These are phyloP conservation scores for Mythimna lalbum DNA, from an alignment of 2,888 invertebrate species.

Conservation along the genomic window DNA sequence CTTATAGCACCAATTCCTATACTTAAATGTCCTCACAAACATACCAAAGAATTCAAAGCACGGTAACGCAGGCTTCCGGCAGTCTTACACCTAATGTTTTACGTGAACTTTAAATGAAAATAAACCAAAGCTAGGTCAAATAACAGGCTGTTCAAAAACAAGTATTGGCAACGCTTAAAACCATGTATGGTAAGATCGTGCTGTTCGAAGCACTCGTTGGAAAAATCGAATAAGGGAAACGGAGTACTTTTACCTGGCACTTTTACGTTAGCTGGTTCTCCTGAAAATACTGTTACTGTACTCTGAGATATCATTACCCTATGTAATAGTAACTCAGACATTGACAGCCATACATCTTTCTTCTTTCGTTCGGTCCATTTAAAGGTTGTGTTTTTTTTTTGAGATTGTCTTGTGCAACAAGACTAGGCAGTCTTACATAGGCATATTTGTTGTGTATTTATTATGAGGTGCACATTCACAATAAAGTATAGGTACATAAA, in stretches of 20 bases:
- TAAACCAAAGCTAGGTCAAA: conserved; percentile 49
- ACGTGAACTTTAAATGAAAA: conserved; percentile 28
- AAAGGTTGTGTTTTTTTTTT: no score
- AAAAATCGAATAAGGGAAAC: conserved; percentile 55
- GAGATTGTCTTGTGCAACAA: no score
- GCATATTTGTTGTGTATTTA: no score
- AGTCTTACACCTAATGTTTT: neutral
- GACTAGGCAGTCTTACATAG: no score
- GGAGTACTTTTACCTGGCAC: conserved; percentile 18
- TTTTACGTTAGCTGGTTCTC: conserved; percentile 4
- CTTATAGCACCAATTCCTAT: neutral
- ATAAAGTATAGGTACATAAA: no score
- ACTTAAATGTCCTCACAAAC: neutral
- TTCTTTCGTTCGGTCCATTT: no score
- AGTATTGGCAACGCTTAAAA: conserved; percentile 49
- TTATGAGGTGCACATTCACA: no score
- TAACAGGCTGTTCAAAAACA: conserved; percentile 45
- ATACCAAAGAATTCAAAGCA: neutral
- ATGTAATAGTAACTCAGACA: neutral
- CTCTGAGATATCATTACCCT: neutral
- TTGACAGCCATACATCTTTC: no score
- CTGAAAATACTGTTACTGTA: conserved; percentile 31
- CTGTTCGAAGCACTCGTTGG: conserved; percentile 32
- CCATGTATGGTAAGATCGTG: conserved; percentile 52
- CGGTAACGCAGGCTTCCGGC: neutral